A percentile compares a stretch with the other conserved stretches of the same genome.
Evolutionary conservation across 2,113 vertebrate species (phyloP).

Genomic region (Rhinoderma darwinii): DNA sequence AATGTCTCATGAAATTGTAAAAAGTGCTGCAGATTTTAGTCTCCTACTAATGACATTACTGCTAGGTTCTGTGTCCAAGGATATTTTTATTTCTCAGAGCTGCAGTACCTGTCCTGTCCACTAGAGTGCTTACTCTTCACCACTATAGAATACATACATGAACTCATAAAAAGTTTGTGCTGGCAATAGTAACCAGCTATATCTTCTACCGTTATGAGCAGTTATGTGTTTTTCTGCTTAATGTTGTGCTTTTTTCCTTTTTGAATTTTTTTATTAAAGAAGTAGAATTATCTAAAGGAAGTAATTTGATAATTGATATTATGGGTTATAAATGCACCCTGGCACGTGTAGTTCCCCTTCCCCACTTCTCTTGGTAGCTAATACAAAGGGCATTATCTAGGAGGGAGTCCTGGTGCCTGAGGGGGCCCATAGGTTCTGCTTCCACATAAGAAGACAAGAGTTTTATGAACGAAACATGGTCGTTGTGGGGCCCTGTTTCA

Average conservation of each 20-base stretch:
- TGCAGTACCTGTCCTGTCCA: neutral
- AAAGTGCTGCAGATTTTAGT: neutral
- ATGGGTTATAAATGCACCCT: neutral
- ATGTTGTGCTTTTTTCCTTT: neutral
- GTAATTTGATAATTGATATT: too few relatives aligned
- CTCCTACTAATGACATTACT: too few relatives aligned
- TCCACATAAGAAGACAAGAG: too few relatives aligned
- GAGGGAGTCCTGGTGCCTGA: too few relatives aligned
- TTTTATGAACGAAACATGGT: too few relatives aligned
- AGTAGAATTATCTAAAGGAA: too few relatives aligned
- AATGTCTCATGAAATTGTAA: neutral
- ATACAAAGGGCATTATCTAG: neutral
- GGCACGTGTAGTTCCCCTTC: neutral
- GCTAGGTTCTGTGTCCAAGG: neutral
- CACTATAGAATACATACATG: neutral
- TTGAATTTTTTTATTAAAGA: too few relatives aligned
- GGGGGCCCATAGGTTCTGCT: too few relatives aligned
- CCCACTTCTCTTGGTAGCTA: neutral
- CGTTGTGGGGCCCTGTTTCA: too few relatives aligned
- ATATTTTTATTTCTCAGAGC: neutral
- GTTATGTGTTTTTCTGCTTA: neutral
- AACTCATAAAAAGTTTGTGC: neutral
- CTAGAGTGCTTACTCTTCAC: neutral
- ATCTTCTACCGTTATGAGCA: neutral
- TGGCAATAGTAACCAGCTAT: neutral